These are phyloP conservation scores for Melanaphis sacchari DNA, from an alignment of 1,140 invertebrate genomes.

Conservation along the genomic window DNA sequence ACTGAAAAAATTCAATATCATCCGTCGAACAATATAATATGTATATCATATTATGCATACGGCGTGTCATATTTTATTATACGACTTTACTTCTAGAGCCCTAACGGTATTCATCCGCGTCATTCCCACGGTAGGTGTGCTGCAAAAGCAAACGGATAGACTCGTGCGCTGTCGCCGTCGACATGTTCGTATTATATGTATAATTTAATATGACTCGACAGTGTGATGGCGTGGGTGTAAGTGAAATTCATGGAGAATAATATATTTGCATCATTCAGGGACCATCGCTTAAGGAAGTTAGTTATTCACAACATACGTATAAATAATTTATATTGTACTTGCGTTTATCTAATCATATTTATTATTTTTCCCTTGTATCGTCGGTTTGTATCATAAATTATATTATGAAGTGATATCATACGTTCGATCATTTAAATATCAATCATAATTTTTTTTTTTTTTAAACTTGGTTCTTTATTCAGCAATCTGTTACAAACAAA, in stretches of 20 bases:
- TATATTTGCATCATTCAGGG: background rate
- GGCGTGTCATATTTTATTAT: background rate
- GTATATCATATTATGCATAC: background rate
- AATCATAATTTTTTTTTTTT: too few species aligned
- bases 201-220: background rate
- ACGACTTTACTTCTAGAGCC: background rate
- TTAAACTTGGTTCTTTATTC: too few species aligned
- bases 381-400: too few species aligned
- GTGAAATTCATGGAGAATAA: background rate
- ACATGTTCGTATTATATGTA: constrained; percentile 13
- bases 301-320: too few species aligned
- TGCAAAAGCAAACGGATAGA: background rate
- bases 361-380: too few species aligned
- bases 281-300: background rate
- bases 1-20: background rate
- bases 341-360: too few species aligned
- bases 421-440: too few species aligned
- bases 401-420: too few species aligned
- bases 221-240: background rate
- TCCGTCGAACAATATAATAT: background rate
- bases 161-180: background rate
- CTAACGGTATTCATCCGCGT: constrained; percentile 30
- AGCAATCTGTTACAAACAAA: too few species aligned
- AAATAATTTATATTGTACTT: too few species aligned
- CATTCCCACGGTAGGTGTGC: constrained; percentile 27